A percentile compares a stretch with the other conserved stretches of the same genome.
These are phyloP conservation scores for Catamblyrhynchus diadema DNA, from an alignment of 2,797 vertebrate genomes.

Conservation along the genomic window DNA sequence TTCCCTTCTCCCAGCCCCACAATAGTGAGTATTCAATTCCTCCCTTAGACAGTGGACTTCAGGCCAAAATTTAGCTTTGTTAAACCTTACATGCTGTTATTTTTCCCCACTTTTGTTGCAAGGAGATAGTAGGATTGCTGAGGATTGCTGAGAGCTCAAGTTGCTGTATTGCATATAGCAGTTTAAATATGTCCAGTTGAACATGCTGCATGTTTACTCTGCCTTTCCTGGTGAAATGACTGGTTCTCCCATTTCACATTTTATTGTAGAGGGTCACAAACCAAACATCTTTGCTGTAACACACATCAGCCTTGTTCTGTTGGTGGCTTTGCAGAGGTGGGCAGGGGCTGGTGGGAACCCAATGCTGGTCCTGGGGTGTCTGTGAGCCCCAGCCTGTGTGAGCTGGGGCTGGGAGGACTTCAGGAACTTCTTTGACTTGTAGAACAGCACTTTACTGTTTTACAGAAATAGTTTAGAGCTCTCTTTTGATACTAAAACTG, in stretches of 20 bases:
- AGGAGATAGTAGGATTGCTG: background rate
- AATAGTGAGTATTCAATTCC: background rate
- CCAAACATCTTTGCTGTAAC: background rate
- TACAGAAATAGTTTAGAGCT: background rate
- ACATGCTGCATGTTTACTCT: background rate
- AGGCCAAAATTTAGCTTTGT: background rate
- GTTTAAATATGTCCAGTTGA: background rate
- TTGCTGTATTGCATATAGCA: background rate
- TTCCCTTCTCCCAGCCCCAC: background rate
- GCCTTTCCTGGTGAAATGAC: background rate
- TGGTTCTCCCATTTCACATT: background rate
- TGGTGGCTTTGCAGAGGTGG: background rate
- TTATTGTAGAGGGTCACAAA: background rate
- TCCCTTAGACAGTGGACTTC: background rate
- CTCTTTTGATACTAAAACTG: background rate
- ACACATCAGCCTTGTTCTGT: fast-evolving
- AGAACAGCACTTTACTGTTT: background rate
- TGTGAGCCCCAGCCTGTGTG: fast-evolving
- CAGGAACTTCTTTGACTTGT: background rate
- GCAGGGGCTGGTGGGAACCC: background rate
- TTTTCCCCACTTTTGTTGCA: background rate
- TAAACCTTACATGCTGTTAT: background rate
- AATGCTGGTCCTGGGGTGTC: fast-evolving
- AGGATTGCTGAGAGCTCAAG: background rate
- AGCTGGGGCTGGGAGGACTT: background rate